A percentile compares a stretch with the other conserved stretches of the same genome.
Evolutionary conservation across 2,797 vertebrate genomes (phyloP).

Genomic region (Rhinogobio ventralis): DNA sequence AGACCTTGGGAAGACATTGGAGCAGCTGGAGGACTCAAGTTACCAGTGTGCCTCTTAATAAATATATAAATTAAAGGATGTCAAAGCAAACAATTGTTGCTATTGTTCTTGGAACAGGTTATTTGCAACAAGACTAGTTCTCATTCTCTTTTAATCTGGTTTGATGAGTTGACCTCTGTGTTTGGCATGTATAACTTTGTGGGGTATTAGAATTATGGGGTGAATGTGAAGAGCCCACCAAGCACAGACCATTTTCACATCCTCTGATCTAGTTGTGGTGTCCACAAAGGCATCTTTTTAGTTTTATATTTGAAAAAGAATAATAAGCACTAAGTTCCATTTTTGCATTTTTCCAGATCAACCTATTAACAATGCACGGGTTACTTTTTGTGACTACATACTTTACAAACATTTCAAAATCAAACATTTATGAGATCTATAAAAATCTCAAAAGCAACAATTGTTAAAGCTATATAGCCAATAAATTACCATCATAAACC

Average conservation of each 20-base stretch:
- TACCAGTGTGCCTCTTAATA: slow-evolving; percentile 54
- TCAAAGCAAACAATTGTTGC: slow-evolving; percentile 57
- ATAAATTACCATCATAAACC: background rate
- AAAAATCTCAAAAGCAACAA: background rate
- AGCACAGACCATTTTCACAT: slow-evolving; percentile 4
- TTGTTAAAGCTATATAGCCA: background rate
- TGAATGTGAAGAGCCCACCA: background rate
- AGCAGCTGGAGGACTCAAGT: slow-evolving; percentile 56
- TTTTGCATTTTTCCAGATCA: background rate
- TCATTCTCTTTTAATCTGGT: slow-evolving; percentile 50
- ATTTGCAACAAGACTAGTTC: slow-evolving; percentile 45
- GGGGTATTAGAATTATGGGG: background rate
- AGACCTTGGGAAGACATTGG: slow-evolving; percentile 59
- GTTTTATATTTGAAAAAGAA: background rate
- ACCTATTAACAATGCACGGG: background rate
- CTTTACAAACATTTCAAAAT: background rate
- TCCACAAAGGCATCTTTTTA: background rate
- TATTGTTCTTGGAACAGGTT: slow-evolving; percentile 51
- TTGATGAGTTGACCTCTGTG: slow-evolving; percentile 40
- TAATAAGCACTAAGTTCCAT: background rate
- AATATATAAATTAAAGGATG: slow-evolving; percentile 57
- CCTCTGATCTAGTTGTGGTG: background rate
- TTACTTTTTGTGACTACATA: background rate
- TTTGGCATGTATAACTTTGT: slow-evolving; percentile 11
- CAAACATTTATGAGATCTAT: background rate